A percentile compares a stretch with the other conserved stretches of the same genome.
phyloP scores from a whole-genome alignment of 2,113 vertebrate genomes.

The Scomber japonicus region DNA sequence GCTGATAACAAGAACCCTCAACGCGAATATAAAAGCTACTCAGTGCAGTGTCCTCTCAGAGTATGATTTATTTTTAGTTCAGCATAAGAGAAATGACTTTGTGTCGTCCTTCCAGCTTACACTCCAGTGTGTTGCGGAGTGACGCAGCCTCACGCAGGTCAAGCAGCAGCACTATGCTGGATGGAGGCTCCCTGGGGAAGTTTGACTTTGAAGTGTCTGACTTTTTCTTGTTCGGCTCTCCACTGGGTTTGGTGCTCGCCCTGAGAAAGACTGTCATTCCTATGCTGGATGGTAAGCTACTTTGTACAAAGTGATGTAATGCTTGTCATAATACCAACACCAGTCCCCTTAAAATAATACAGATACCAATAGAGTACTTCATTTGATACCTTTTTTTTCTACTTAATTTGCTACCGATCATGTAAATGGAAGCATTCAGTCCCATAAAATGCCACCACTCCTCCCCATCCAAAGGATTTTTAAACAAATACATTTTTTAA shows the following conservation, averaged over 20 bases:
- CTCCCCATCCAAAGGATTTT: too few species aligned
- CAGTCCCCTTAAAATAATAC: neutral
- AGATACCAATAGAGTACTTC: too few species aligned
- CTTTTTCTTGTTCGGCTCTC: conserved; percentile 98
- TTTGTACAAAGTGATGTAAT: neutral
- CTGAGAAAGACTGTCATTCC: conserved; percentile 96
- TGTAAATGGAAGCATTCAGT: too few species aligned
- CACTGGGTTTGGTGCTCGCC: conserved; percentile 94
- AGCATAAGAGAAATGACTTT: conserved; percentile 17
- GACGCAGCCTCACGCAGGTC: conserved; percentile 88
- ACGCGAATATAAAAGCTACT: neutral
- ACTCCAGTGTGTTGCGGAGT: conserved; percentile 89
- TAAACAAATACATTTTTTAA: too few species aligned
- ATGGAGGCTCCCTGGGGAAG: conserved; percentile 88
- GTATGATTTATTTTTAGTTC: conserved; percentile 30
- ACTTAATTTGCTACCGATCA: too few species aligned
- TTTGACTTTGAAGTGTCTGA: conserved; percentile 97
- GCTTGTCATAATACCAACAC: neutral
- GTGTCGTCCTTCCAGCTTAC: conserved; percentile 85
- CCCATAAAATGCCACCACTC: too few species aligned
- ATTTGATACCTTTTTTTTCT: too few species aligned
- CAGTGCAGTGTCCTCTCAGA: neutral
- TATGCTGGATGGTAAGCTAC: conserved; percentile 90
- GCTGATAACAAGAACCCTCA: conserved; percentile 1
- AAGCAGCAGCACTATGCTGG: conserved; percentile 91